Base-by-base conservation (phyloP, 1,140 invertebrate species). In the Belonocnema kinseyi region DNA sequence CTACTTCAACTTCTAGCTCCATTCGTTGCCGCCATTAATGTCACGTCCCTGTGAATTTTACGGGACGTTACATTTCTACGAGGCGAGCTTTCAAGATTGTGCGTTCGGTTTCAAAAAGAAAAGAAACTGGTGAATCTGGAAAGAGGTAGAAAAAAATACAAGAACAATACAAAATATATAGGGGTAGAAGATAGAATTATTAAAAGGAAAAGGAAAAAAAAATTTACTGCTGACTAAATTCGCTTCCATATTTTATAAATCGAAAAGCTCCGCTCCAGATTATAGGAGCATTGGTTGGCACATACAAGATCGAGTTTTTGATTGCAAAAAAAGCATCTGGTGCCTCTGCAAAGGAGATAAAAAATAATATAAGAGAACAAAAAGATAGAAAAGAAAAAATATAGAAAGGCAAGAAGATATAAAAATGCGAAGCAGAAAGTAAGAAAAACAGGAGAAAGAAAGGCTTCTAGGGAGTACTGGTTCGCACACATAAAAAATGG, bases 41-140 rank as follows among this genome's bases (percentile, higher is more conserved):
- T 66, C 58, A 66, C 58, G 58, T 66, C 58, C 58, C 58, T 66
- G 12, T 66, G 58, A 66, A 26, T 66, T 66, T 66, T 66, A 66
- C 58, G 58, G 58, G 58, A 66, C 21, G 58, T 40, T 66, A 66
- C 58, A 21, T 66, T 66, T 66, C 58, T 4, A 1, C 12, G 58
- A 66, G 33, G 58, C 58, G 33, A 33, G 58, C 21, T 66, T 66
- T 16, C 58, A 66, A 66, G 58, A 66, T 66, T 54, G 53, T 54
- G 53, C 53, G 53, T 66, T 33, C 58, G 58, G 33, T 66, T 66
- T 40, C 21, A 66, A 66, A 66, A 66, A 58, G 1, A 56, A 61
- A 26, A 14, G 0, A 40, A 40, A 7, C 40, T 54, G 13, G n/a
- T n/a, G 53, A 6, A 17, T 54, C 53, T 54, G 40, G n/a, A 66